A percentile compares a stretch with the other conserved stretches of the same genome.
These are phyloP conservation scores for Cerastis rubricosa DNA, from an alignment of 2,888 invertebrate genomes.

Conservation along the genomic window DNA sequence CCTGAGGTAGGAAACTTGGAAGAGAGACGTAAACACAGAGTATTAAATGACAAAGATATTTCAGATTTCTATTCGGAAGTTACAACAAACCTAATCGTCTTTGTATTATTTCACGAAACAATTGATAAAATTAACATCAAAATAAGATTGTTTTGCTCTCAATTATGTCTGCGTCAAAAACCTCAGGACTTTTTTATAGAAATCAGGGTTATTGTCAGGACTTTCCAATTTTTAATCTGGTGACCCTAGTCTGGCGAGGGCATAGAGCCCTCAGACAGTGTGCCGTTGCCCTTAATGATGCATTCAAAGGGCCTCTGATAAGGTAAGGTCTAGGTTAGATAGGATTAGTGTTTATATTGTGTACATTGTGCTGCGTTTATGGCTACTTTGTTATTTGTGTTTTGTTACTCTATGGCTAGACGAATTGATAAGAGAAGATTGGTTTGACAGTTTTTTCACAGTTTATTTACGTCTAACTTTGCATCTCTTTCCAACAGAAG, in stretches of 20 bases:
- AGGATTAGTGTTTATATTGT: not conserved
- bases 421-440: not conserved
- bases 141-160: too few species aligned
- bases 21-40: too few species aligned
- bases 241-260: not conserved
- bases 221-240: not conserved
- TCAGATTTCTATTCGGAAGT: too few species aligned
- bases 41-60: too few species aligned
- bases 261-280: constrained; percentile 2
- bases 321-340: constrained; percentile 28
- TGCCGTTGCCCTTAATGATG: constrained; percentile 45
- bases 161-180: not conserved
- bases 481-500: not conserved
- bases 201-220: not conserved
- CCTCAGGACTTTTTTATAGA: not conserved
- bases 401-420: constrained; percentile 13
- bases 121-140: too few species aligned
- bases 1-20: too few species aligned
- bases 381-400: not conserved
- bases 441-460: not conserved
- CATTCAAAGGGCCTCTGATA: constrained; percentile 49
- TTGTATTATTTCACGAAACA: too few species aligned
- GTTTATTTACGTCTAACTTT: not conserved
- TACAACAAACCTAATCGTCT: too few species aligned
- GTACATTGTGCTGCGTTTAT: constrained; percentile 3